These are phyloP conservation scores for Poeciliopsis infans DNA, from an alignment of 2,797 vertebrate genomes.

Conservation along the genomic window DNA sequence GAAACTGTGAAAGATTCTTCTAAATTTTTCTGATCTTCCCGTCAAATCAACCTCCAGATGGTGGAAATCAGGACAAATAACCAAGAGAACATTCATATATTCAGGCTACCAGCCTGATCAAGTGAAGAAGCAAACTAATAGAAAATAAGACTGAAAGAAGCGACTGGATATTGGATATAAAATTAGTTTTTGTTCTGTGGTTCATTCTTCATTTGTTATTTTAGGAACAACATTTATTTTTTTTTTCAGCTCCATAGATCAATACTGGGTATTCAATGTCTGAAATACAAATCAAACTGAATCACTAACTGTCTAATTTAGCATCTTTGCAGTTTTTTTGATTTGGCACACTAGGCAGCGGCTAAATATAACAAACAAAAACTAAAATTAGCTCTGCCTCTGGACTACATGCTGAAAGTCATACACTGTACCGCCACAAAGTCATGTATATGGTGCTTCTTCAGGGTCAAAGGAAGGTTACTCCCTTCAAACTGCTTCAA, in stretches of 20 bases:
- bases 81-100: background rate
- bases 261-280: background rate
- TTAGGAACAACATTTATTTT: background rate
- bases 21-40: background rate
- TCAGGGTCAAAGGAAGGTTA: slow-evolving; percentile 20
- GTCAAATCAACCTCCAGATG: background rate
- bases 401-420: slow-evolving; percentile 51
- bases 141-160: background rate
- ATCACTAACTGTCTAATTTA: background rate
- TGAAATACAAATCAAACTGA: background rate
- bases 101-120: background rate
- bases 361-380: background rate
- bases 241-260: background rate
- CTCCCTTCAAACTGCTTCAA: slow-evolving; percentile 26
- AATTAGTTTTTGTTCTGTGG: background rate
- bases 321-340: background rate
- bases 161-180: background rate
- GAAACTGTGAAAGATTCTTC: background rate
- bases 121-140: background rate
- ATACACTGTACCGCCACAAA: slow-evolving; percentile 13
- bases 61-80: background rate
- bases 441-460: slow-evolving; percentile 20
- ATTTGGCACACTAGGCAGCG: background rate
- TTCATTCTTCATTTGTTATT: slow-evolving; percentile 1
- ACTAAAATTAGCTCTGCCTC: slow-evolving; percentile 9